A percentile compares a stretch with the other conserved stretches of the same genome.
These are phyloP conservation scores for Phacellophora camtschatica DNA, from an alignment of 30 jellyfish, hydroid and myxozoan species.

Conservation along the genomic window DNA sequence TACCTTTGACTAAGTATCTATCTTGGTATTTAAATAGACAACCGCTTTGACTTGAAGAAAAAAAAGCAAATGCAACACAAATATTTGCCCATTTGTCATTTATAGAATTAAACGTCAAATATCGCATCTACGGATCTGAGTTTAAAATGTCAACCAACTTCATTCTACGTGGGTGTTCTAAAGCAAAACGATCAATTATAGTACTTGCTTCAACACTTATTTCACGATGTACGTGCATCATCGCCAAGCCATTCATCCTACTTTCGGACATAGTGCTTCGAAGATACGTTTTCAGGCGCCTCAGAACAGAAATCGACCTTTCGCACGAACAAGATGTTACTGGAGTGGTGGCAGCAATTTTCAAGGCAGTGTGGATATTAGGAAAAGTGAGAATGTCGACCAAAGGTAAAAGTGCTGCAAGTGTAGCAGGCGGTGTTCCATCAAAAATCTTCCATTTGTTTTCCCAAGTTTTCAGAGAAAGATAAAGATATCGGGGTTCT, in stretches of 20 bases:
- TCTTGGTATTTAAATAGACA: too few relatives aligned
- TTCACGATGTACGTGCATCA: too few relatives aligned
- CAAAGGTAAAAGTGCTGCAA: constrained; percentile 45
- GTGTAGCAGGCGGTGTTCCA: constrained; percentile 36
- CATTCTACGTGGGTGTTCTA: constrained; percentile 19
- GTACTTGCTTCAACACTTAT: background rate
- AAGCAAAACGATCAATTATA: constrained; percentile 7
- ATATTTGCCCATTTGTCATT: too few relatives aligned
- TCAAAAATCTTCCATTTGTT: background rate
- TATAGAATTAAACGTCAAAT: too few relatives aligned
- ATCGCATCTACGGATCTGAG: constrained; percentile 23
- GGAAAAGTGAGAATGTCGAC: constrained; percentile 37
- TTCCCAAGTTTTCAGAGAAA: constrained; percentile 9
- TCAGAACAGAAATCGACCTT: constrained; percentile 26
- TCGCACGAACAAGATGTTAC: constrained; percentile 68
- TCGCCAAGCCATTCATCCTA: constrained; percentile 1
- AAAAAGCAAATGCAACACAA: too few relatives aligned
- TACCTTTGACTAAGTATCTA: too few relatives aligned
- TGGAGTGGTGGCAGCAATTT: constrained; percentile 53
- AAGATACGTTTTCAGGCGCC: constrained; percentile 36
- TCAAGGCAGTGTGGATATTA: constrained; percentile 38
- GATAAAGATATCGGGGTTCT: background rate
- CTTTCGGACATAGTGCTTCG: constrained; percentile 31
- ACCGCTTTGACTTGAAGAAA: too few relatives aligned
- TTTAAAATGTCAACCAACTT: constrained; percentile 13